Base-by-base conservation (phyloP, 2,113 vertebrate genomes). In the Fulica atra region DNA sequence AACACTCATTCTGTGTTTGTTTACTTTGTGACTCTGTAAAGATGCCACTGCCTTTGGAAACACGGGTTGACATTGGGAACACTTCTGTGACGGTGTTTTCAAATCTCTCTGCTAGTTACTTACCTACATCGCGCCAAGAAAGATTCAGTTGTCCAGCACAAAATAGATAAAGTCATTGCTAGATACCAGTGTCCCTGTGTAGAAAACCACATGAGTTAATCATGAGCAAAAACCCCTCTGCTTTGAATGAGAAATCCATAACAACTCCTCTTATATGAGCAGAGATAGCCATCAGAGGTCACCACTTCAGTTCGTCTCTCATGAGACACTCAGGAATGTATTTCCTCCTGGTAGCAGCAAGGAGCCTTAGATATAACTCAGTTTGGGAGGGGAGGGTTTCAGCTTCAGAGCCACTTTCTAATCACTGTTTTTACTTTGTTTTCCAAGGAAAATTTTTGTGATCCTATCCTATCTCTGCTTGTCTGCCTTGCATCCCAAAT, bases 31-130 rank as follows among this genome's bases (percentile, higher is more conserved):
- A 42, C 35, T 77, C 50, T 85, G 26, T 46, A 80, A 83, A 86
- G 71, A 54, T 65, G 40, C 16, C 40, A 14, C 54, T 59, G 7
- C 48, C 33, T 73, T 85, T 85, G 50, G 36, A 93, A 88, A 76
- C 15, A 46, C 0, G 0, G 15, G 15, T 66, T 82, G 79, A 77
- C 25, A 29, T 28, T 74, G 25, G 50, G n/a, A 77, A 71, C 0
- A 1, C 63, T 86, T 71, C 53, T 53, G 53, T 68, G 69, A 84
- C 7, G 53, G 17, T 78, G 56, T 53, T 91, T 68, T 78, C 51
- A 68, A 16, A 51, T 64, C 51, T 74, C 94, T 66, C 51, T 63
- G 11, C 57, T n/a, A 38, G 33, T 40, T 64, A 44, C 31, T 81
- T 53, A 53, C 35, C 19, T 83, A 28, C 10, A 56, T 56, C 77